Evolutionary conservation across 2,113 vertebrate genomes (phyloP), one percentile per base, ranked within the genome.

Genomic region (Neogale vison): DNA sequence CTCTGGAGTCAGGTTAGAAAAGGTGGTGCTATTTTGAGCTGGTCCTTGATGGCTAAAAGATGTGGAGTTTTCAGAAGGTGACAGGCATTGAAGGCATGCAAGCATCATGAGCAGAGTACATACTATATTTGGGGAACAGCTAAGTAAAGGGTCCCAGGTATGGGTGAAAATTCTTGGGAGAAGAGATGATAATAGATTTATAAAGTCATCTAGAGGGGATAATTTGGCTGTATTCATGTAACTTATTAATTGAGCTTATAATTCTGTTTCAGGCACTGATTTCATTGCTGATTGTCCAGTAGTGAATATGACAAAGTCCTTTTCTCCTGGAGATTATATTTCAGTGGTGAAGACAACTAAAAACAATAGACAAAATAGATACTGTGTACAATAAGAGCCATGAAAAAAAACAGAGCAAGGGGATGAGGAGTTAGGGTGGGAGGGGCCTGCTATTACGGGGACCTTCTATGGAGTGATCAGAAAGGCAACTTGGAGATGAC

Each of bases 321-420:
- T 63, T 93, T 23, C 42, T 74, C 9, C n/a, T 63, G 23, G 72
- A 69, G n/a, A 81, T 91, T 90, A 29, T 85, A 81, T 90, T 95
- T 84, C 89, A 74, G 15, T 83, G 57, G 47, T 67, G n/a, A 95
- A 96, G 45, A 76, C 20, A 93, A 86, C 92, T 23, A 81, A 42
- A 72, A 81, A 61, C n/a, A 72, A 21, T 59, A 65, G 80, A 52
- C 8, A 80, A 82, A 93, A 65, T 24, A 82, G 23, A 9, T 57
- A n/a, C 1, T 31, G 10, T 77, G 3, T 71, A 34, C 67, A 52
- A 15, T n/a, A 65, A 83, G 57, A 17, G 18, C 4, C 55, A 26
- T n/a, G 8, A 91, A 82, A n/a, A 82, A 63, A 86, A 77, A 52
- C 0, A 67, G 20, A 67, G 10, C 20, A 42, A 93, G 39, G 14